Evolutionary conservation across 2,888 invertebrate species (phyloP).

Genomic region (Apamea monoglypha): DNA sequence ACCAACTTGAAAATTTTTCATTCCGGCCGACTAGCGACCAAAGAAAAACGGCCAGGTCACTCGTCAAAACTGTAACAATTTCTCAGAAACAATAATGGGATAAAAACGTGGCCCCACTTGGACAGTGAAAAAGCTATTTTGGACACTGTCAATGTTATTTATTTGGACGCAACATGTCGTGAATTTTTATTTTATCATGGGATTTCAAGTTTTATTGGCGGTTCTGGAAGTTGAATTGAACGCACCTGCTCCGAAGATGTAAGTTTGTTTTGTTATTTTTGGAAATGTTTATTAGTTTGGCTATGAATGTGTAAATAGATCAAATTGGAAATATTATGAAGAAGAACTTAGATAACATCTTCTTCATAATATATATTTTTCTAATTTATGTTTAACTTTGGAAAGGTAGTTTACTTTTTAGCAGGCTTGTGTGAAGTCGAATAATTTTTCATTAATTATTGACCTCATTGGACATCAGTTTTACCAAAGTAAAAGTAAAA

Average conservation of each 20-base stretch:
- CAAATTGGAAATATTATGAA: too few relatives aligned
- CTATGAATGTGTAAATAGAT: not conserved
- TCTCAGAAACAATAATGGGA: constrained; percentile 90
- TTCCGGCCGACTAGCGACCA: constrained; percentile 83
- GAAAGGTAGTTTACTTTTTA: not conserved
- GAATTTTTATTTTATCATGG: constrained; percentile 89
- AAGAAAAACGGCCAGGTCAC: constrained; percentile 90
- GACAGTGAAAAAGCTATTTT: constrained; percentile 87
- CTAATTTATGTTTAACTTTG: not conserved
- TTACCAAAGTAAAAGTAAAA: not conserved
- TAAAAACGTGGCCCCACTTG: constrained; percentile 82
- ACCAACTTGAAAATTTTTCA: constrained; percentile 90
- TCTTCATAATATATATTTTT: not conserved
- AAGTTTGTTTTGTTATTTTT: constrained; percentile 34
- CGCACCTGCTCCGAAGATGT: constrained; percentile 64
- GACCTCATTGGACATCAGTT: not conserved
- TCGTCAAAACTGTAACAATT: constrained; percentile 90
- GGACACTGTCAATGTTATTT: constrained; percentile 89
- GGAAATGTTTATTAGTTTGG: not conserved
- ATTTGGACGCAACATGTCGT: constrained; percentile 85
- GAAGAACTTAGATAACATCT: not conserved
- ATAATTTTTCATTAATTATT: not conserved
- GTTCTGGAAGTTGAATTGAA: constrained; percentile 74
- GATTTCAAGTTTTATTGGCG: constrained; percentile 88
- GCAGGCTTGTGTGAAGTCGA: too few relatives aligned